Percentiles rank a stretch among this genome's conserved stretches.
phyloP scores from a whole-genome alignment of 2,797 vertebrate species.

The Momotus momota region DNA sequence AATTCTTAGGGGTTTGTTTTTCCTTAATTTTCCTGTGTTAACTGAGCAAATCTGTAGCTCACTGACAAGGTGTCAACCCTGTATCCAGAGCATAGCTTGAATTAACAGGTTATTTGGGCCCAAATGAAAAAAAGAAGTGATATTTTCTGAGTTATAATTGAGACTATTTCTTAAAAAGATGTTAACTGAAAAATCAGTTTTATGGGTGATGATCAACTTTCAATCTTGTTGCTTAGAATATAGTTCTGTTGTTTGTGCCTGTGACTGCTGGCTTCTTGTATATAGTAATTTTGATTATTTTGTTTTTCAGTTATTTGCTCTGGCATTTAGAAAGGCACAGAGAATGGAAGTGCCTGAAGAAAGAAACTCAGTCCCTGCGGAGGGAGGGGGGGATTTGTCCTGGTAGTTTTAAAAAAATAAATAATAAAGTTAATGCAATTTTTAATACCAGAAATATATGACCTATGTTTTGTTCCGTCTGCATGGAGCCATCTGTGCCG shows the following conservation, averaged over 20 bases:
- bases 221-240: neutral
- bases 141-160: neutral
- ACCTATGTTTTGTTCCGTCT: neutral
- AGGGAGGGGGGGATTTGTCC: neutral
- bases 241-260: neutral
- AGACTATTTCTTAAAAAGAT: neutral
- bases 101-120: neutral
- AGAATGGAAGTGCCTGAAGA: neutral
- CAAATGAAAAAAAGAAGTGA: neutral
- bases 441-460: neutral
- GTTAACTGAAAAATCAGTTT: neutral
- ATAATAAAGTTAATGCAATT: neutral
- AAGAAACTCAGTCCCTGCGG: neutral
- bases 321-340: neutral
- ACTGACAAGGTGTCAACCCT: neutral
- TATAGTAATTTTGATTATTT: neutral
- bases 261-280: neutral
- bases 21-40: neutral
- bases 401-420: neutral
- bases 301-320: neutral
- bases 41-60: neutral
- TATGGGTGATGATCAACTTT: neutral
- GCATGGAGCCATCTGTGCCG: neutral
- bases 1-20: neutral
- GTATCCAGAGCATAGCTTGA: too few relatives aligned